Percentiles rank a stretch among this genome's conserved stretches.
These are phyloP conservation scores for Pseudomyrmex gracilis DNA, from an alignment of 1,140 invertebrate species.

Conservation along the genomic window DNA sequence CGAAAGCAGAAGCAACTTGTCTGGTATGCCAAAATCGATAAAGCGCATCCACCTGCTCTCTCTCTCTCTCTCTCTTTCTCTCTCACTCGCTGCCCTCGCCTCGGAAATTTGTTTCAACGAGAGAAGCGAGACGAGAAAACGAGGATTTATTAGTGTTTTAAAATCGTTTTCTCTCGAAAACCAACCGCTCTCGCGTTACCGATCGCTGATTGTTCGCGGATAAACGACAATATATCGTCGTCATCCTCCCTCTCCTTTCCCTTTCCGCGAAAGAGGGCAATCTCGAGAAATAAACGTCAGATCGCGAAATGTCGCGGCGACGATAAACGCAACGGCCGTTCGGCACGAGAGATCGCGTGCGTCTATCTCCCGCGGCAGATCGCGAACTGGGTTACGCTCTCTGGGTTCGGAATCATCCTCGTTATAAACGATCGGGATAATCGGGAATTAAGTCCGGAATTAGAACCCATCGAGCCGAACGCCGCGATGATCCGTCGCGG, in stretches of 20 bases:
- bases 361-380: slow-evolving; percentile 51
- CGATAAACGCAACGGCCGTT: slow-evolving; percentile 67
- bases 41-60: slow-evolving; percentile 58
- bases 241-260: background rate
- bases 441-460: slow-evolving; percentile 74
- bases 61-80: slow-evolving; percentile 19
- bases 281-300: slow-evolving; percentile 4
- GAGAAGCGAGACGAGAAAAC: slow-evolving; percentile 22
- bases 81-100: background rate
- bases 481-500: too few species aligned
- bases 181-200: background rate
- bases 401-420: slow-evolving; percentile 66
- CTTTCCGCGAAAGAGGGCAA: background rate
- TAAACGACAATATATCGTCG: background rate
- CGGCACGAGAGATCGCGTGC: slow-evolving; percentile 81
- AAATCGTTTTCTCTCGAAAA: background rate
- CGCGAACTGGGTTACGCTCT: slow-evolving; percentile 75
- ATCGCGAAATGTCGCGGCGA: slow-evolving; percentile 41
- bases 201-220: background rate
- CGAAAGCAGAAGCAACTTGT: slow-evolving; percentile 72
- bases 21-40: slow-evolving; percentile 71
- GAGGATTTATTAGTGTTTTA: slow-evolving; percentile 41
- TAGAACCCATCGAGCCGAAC: slow-evolving; percentile 14
- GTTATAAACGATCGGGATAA: slow-evolving; percentile 73
- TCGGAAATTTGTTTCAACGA: slow-evolving; percentile 28